These are phyloP conservation scores for Halictus quadricinctus DNA, from an alignment of 2,888 invertebrate species.

Conservation along the genomic window DNA sequence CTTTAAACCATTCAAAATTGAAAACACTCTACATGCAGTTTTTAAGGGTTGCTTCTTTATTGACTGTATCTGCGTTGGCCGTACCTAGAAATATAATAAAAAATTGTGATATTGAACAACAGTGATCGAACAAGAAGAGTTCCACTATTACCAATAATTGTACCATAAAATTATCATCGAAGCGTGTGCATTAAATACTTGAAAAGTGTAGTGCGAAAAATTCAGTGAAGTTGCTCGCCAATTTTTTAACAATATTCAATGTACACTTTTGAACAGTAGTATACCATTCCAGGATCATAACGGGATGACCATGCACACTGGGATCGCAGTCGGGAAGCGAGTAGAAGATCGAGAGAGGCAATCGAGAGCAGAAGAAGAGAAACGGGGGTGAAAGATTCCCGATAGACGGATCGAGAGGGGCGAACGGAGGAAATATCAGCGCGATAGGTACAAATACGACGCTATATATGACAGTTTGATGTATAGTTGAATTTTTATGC, in stretches of 20 bases:
- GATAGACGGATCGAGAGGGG: not conserved
- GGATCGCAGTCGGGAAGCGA: not conserved
- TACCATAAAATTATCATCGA: not conserved
- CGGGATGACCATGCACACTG: not conserved
- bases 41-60: too few species aligned
- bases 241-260: too few species aligned
- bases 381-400: conserved; percentile 12
- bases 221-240: too few species aligned
- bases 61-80: too few species aligned
- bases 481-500: conserved; percentile 78
- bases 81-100: too few species aligned
- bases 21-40: too few species aligned
- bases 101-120: too few species aligned
- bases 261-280: not conserved
- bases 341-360: not conserved
- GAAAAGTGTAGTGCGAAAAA: not conserved
- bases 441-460: conserved; percentile 75
- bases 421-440: conserved; percentile 73
- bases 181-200: not conserved
- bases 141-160: too few species aligned
- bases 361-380: not conserved
- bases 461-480: conserved; percentile 77
- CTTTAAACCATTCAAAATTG: too few species aligned
- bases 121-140: too few species aligned
- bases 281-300: not conserved